Percentiles rank a stretch among this genome's conserved stretches.
These are phyloP conservation scores for Pontoporia blainvillei DNA, from an alignment of 2,113 vertebrate species.

Conservation along the genomic window DNA sequence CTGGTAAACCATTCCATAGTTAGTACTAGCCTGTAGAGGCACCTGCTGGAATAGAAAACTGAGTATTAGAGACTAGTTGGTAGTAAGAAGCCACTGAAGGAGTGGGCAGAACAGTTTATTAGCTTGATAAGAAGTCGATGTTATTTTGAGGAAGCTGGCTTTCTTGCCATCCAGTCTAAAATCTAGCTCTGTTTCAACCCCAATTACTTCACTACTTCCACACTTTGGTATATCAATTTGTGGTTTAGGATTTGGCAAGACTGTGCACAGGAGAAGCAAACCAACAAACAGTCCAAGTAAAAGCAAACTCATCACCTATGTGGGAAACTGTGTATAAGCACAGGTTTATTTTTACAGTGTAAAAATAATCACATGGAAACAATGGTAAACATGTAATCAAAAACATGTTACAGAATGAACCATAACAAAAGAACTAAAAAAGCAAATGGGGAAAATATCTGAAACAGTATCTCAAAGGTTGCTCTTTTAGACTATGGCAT, in stretches of 20 bases:
- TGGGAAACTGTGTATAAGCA: background rate
- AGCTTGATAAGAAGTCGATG: background rate
- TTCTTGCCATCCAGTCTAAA: conserved; percentile 13
- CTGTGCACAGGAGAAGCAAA: conserved; percentile 50
- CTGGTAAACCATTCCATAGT: background rate
- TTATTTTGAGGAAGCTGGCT: background rate
- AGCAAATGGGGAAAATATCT: background rate
- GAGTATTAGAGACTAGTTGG: background rate
- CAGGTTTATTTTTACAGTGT: background rate
- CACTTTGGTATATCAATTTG: conserved; percentile 34
- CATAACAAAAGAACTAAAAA: conserved; percentile 39
- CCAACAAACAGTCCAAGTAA: conserved; percentile 37
- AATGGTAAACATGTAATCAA: background rate
- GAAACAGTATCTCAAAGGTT: conserved; percentile 12
- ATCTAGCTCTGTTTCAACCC: conserved; percentile 35
- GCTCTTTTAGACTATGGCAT: background rate
- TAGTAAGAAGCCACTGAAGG: background rate
- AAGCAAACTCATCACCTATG: conserved; percentile 14
- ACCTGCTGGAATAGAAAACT: background rate
- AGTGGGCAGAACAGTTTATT: background rate
- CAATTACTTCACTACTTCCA: conserved; percentile 31
- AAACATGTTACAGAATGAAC: conserved; percentile 21
- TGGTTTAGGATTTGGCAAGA: conserved; percentile 39
- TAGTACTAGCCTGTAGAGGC: background rate
- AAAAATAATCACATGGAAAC: conserved; percentile 61